Conservation (phyloP, 2,797 vertebrate genomes). For the Loris lydekkerianus region DNA sequence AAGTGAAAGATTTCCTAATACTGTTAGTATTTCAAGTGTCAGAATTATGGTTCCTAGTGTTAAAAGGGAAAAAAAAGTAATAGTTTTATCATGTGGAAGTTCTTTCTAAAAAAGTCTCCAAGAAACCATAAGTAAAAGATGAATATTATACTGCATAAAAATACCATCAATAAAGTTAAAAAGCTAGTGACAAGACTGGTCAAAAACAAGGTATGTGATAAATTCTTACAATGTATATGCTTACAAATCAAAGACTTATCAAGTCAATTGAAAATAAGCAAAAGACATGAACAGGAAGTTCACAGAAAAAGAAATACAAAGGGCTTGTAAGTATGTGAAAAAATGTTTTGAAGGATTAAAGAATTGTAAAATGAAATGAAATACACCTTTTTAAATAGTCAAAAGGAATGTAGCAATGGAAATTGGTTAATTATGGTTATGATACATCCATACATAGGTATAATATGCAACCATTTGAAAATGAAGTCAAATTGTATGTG, state of each 20-base stretch:
- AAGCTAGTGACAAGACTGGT: background rate
- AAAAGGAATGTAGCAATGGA: background rate
- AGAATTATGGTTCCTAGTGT: background rate
- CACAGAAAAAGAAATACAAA: slow-evolving; percentile 1
- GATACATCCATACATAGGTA: background rate
- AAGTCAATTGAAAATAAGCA: background rate
- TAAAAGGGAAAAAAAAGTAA: background rate
- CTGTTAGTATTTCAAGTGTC: background rate
- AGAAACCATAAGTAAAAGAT: background rate
- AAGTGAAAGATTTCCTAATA: background rate
- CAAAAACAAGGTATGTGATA: background rate
- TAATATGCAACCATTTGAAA: background rate
- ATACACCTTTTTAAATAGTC: background rate
- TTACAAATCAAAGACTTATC: background rate
- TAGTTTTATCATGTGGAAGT: background rate
- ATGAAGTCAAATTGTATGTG: background rate
- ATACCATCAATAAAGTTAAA: slow-evolving; percentile 10
- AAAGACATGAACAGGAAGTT: background rate
- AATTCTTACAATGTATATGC: background rate
- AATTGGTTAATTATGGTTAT: background rate
- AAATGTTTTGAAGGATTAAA: slow-evolving; percentile 26
- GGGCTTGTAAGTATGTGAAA: background rate
- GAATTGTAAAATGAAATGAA: slow-evolving; percentile 19
- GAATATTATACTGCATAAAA: background rate
- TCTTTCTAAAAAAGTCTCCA: slow-evolving; percentile 36